A percentile compares a stretch with the other conserved stretches of the same genome.
Evolutionary conservation across 2,113 vertebrate genomes (phyloP).

Genomic region (Chlamydotis undulata): DNA sequence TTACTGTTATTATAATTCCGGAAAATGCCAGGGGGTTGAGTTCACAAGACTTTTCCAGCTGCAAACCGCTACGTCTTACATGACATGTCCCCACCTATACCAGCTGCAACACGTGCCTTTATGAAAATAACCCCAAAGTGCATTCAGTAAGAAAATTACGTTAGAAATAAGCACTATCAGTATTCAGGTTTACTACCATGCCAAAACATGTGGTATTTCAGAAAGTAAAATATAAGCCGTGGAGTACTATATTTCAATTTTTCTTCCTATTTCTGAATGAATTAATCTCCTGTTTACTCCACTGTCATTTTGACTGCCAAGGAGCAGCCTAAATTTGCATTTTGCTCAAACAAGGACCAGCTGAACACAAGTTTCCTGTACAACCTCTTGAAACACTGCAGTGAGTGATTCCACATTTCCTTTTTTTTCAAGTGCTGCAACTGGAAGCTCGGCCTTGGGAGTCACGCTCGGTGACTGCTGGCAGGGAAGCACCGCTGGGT

Average conservation of each 20-base stretch:
- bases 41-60: background rate
- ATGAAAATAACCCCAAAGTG: background rate
- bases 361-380: background rate
- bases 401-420: background rate
- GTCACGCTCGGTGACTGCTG: background rate
- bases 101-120: background rate
- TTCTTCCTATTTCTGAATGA: background rate
- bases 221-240: background rate
- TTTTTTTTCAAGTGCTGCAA: background rate
- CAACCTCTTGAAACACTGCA: background rate
- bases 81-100: background rate
- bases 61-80: background rate
- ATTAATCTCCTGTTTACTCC: background rate
- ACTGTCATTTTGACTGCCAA: background rate
- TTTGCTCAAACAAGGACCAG: background rate
- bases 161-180: background rate
- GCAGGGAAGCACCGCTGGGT: slow-evolving; percentile 41
- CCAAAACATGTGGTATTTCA: background rate
- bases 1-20: background rate
- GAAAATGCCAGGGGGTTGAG: background rate
- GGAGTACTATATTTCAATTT: background rate
- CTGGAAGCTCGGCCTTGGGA: slow-evolving; percentile 20
- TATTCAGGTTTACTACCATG: background rate
- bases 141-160: background rate
- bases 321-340: background rate